Evolutionary conservation across 2,888 invertebrate genomes (phyloP).

Genomic region (Hyalella azteca): DNA sequence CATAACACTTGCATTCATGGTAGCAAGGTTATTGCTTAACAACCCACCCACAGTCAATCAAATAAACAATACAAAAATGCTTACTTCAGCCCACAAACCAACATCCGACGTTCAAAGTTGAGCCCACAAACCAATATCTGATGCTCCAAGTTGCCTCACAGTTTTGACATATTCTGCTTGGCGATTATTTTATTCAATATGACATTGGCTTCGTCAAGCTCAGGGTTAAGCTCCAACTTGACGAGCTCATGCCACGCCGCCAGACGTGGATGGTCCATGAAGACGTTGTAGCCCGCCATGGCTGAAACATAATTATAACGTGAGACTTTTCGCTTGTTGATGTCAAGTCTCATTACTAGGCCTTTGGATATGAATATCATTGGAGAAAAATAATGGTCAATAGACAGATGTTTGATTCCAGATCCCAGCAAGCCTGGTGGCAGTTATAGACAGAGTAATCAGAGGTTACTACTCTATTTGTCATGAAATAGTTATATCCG

Average conservation of each 20-base stretch:
- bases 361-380: background rate
- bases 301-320: slow-evolving; percentile 65
- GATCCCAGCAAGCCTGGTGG: background rate
- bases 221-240: slow-evolving; percentile 62
- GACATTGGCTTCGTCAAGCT: slow-evolving; percentile 68
- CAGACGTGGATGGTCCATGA: slow-evolving; percentile 69
- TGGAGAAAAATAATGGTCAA: background rate
- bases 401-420: background rate
- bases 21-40: no score
- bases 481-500: background rate
- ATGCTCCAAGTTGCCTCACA: background rate
- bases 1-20: no score
- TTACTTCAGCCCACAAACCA: no score
- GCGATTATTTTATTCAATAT: slow-evolving; percentile 67
- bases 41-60: no score
- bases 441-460: no score
- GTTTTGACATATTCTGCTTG: background rate
- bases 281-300: slow-evolving; percentile 73
- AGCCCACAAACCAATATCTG: no score
- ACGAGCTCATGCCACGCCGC: slow-evolving; percentile 73
- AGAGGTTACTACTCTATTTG: background rate
- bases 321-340: background rate
- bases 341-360: background rate
- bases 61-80: no score
- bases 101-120: no score